Conservation (phyloP, 2,888 invertebrate species). For the Eulithis prunata region DNA sequence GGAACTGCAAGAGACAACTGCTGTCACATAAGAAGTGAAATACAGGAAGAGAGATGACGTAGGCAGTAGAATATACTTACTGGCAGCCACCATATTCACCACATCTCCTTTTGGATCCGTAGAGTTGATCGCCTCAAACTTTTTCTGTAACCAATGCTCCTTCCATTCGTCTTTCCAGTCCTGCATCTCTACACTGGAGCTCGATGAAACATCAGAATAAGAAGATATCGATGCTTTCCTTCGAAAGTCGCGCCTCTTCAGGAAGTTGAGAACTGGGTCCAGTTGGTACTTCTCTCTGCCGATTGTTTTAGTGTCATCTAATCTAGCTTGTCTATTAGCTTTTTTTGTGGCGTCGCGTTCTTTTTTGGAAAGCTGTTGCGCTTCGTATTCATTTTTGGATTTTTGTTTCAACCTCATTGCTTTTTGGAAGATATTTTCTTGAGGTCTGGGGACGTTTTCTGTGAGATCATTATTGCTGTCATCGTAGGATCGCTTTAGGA, state of each 20-base stretch:
- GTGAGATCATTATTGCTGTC: slow-evolving; percentile 10
- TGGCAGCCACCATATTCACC: slow-evolving; percentile 72
- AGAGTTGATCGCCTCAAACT: slow-evolving; percentile 59
- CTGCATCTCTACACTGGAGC: slow-evolving; percentile 46
- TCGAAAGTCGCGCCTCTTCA: slow-evolving; percentile 18
- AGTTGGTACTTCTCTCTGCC: slow-evolving; percentile 30
- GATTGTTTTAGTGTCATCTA: slow-evolving; percentile 19
- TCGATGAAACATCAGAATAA: slow-evolving; percentile 16
- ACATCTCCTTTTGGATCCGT: slow-evolving; percentile 54
- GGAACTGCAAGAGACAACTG: background rate
- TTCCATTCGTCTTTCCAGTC: slow-evolving; percentile 55
- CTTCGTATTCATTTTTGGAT: slow-evolving; percentile 10
- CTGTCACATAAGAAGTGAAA: too few species aligned
- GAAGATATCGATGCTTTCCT: background rate
- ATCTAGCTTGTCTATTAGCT: background rate
- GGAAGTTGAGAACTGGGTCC: slow-evolving; percentile 56
- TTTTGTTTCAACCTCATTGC: slow-evolving; percentile 14
- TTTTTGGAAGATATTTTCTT: slow-evolving; percentile 15
- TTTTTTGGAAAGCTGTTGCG: slow-evolving; percentile 4
- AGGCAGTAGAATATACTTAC: slow-evolving; percentile 48
- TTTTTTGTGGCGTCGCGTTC: background rate
- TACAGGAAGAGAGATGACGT: too few species aligned
- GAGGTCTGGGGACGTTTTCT: background rate
- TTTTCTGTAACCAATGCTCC: slow-evolving; percentile 56
- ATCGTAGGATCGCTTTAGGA: slow-evolving; percentile 28